phyloP scores from a whole-genome alignment of 1,140 invertebrate genomes.

The Sipha flava region DNA sequence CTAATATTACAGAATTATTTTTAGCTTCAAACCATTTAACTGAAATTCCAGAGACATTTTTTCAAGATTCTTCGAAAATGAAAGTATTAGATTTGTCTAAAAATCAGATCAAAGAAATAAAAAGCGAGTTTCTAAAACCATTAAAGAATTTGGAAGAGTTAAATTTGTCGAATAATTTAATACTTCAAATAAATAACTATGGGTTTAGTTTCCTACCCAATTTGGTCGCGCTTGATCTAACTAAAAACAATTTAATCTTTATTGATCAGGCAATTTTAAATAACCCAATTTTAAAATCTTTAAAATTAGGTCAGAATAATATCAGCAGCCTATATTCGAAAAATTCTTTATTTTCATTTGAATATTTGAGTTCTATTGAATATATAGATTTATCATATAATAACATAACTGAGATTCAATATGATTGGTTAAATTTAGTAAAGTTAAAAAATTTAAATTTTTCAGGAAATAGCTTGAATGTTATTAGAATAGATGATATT shows the following conservation, averaged over 20 bases:
- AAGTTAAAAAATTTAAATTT: constrained; percentile 8
- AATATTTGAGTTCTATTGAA: constrained; percentile 20
- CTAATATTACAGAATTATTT: constrained; percentile 48
- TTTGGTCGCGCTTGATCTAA: background rate
- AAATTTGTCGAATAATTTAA: constrained; percentile 48
- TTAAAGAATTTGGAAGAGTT: constrained; percentile 48
- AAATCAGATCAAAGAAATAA: constrained; percentile 49
- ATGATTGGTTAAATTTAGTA: background rate
- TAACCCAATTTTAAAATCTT: background rate
- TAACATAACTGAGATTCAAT: background rate
- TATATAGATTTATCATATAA: background rate
- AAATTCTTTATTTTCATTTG: constrained; percentile 39
- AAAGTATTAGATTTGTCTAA: constrained; percentile 48
- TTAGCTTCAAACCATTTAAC: constrained; percentile 50
- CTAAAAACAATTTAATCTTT: background rate
- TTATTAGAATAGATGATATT: background rate
- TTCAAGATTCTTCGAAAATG: constrained; percentile 51
- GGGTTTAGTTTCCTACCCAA: background rate
- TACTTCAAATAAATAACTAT: background rate
- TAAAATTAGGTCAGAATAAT: constrained; percentile 22
- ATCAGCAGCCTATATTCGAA: constrained; percentile 33
- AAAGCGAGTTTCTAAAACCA: constrained; percentile 48
- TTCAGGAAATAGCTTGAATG: background rate
- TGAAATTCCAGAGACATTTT: constrained; percentile 48
- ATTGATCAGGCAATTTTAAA: background rate